A percentile compares a stretch with the other conserved stretches of the same genome.
Conservation (phyloP, 2,888 invertebrate species). For the Mythimna loreyi region DNA sequence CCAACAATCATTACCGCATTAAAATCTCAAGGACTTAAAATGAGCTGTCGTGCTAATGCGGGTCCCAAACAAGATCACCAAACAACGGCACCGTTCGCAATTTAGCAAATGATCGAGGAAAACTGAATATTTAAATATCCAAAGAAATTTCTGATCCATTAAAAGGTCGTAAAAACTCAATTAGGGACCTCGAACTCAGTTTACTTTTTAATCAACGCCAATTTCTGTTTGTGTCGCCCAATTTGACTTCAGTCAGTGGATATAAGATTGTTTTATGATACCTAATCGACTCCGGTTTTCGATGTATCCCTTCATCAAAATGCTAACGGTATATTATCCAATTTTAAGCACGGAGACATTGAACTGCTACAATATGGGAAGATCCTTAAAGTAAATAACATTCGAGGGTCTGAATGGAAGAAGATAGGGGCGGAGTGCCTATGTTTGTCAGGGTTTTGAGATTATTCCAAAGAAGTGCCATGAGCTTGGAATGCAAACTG, state of each 20-base stretch:
- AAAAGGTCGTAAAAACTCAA: constrained; percentile 64
- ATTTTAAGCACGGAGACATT: constrained; percentile 27
- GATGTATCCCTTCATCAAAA: constrained; percentile 32
- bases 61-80: constrained; percentile 11
- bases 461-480: too few relatives aligned
- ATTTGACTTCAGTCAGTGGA: constrained; percentile 40
- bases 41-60: constrained; percentile 1
- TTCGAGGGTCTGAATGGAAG: neutral
- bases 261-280: constrained; percentile 49
- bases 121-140: constrained; percentile 43
- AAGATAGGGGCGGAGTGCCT: too few relatives aligned
- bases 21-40: constrained; percentile 28
- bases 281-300: constrained; percentile 36
- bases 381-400: neutral
- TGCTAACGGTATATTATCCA: constrained; percentile 37
- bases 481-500: too few relatives aligned
- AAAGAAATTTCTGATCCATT: constrained; percentile 56
- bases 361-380: constrained; percentile 15
- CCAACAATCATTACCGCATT: constrained; percentile 16
- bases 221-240: constrained; percentile 46
- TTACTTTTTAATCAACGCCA: constrained; percentile 55
- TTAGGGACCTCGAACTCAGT: constrained; percentile 48
- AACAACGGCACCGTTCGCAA: constrained; percentile 19
- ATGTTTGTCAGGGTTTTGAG: too few relatives aligned
- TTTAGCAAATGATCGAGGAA: constrained; percentile 55